Percentiles rank a stretch among this genome's conserved stretches.
phyloP scores from a whole-genome alignment of 2,113 vertebrate species.

The Carassius carassius region DNA sequence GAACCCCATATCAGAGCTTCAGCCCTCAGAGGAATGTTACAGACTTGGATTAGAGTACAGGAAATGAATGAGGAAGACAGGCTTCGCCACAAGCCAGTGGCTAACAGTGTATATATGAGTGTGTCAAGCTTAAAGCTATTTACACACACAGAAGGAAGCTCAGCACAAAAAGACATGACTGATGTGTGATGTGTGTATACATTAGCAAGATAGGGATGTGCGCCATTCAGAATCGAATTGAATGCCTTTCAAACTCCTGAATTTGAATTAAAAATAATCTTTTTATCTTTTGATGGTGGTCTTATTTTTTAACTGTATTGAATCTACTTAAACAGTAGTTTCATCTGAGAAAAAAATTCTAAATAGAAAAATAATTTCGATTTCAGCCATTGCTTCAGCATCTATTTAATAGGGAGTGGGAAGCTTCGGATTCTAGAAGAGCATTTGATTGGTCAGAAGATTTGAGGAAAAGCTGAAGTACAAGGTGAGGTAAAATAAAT shows the following conservation, averaged over 20 bases:
- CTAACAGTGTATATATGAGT: conserved; percentile 4
- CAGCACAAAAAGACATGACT: not conserved
- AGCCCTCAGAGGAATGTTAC: conserved; percentile 28
- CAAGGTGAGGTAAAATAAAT: too few relatives aligned
- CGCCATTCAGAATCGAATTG: not conserved
- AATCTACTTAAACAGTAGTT: too few relatives aligned
- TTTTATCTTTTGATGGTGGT: too few relatives aligned
- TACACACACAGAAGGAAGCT: conserved; percentile 11
- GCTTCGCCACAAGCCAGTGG: not conserved
- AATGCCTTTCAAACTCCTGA: not conserved
- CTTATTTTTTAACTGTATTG: too few relatives aligned
- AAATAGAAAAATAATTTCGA: too few relatives aligned
- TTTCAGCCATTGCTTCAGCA: too few relatives aligned
- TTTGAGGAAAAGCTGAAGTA: too few relatives aligned
- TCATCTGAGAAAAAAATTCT: too few relatives aligned
- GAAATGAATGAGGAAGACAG: not conserved
- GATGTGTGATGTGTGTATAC: not conserved
- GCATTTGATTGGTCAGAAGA: too few relatives aligned
- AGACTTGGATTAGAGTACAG: conserved; percentile 1
- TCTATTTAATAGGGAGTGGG: too few relatives aligned
- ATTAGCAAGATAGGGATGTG: not conserved
- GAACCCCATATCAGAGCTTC: not conserved
- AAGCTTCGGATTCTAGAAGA: too few relatives aligned
- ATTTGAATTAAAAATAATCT: not conserved
- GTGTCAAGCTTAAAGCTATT: conserved; percentile 3